These are phyloP conservation scores for Leontocebus nigricollis DNA, from an alignment of 2,797 vertebrate species.

Conservation along the genomic window DNA sequence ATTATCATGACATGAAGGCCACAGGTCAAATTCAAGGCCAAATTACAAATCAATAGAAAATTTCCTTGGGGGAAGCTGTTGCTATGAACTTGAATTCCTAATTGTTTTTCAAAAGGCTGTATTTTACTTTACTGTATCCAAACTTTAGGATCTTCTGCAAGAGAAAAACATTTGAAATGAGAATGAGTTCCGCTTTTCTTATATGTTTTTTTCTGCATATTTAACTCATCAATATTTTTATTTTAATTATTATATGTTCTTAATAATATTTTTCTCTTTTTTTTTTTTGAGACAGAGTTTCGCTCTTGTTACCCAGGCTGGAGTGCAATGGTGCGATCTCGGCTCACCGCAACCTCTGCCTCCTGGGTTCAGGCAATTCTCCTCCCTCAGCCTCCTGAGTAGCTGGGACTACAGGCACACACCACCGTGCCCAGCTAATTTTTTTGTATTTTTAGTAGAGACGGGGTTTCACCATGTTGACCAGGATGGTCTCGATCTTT, in stretches of 20 bases:
- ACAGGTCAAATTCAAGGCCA: constrained; percentile 72
- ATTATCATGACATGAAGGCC: constrained; percentile 67
- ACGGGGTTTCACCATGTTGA: too few species aligned
- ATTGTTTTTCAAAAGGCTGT: constrained; percentile 29
- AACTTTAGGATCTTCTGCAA: constrained; percentile 7
- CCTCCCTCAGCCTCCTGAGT: too few species aligned
- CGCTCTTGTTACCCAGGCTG: too few species aligned
- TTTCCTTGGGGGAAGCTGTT: constrained; percentile 2
- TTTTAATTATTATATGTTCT: constrained; percentile 20
- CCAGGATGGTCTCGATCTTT: too few species aligned
- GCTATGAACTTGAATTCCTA: constrained; percentile 51
- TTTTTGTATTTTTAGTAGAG: too few species aligned
- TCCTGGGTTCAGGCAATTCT: too few species aligned
- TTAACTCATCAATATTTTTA: neutral
- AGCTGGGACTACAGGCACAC: too few species aligned
- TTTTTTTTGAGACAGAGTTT: neutral
- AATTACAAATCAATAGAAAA: constrained; percentile 68
- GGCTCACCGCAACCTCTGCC: too few species aligned
- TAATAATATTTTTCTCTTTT: constrained; percentile 51
- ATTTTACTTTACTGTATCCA: constrained; percentile 35
- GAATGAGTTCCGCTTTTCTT: constrained; percentile 24
- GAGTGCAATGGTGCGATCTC: too few species aligned
- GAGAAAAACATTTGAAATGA: constrained; percentile 11
- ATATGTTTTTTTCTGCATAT: neutral
- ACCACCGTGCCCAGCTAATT: too few species aligned